Percentiles rank a stretch among this genome's conserved stretches.
phyloP scores from a whole-genome alignment of 2,113 vertebrate genomes.

The Coryphaenoides rupestris region DNA sequence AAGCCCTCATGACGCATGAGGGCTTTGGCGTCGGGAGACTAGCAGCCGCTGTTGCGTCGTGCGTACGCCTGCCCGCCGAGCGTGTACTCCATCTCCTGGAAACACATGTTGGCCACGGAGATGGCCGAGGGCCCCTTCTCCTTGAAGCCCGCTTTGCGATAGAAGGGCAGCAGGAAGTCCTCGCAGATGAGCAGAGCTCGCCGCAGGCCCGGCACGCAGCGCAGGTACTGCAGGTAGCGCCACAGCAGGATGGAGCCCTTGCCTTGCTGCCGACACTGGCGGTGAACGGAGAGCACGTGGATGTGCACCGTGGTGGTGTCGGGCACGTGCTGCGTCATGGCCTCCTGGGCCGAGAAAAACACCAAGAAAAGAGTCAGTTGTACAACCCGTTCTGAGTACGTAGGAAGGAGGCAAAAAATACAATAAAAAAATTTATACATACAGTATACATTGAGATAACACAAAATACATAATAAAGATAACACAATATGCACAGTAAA shows the following conservation, averaged over 20 bases:
- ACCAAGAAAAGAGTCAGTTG: too few relatives aligned
- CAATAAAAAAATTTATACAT: too few relatives aligned
- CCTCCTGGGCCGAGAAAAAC: constrained; percentile 55
- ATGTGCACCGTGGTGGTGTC: constrained; percentile 66
- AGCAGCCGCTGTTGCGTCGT: constrained; percentile 71
- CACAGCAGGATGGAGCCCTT: constrained; percentile 77
- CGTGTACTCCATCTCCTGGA: constrained; percentile 75
- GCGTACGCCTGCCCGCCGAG: constrained; percentile 65
- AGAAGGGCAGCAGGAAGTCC: constrained; percentile 75
- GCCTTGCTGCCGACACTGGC: constrained; percentile 76
- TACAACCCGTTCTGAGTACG: too few relatives aligned
- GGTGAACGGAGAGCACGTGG: constrained; percentile 77
- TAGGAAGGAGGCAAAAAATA: too few relatives aligned
- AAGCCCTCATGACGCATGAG: too few relatives aligned
- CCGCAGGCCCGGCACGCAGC: constrained; percentile 61
- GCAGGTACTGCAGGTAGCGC: constrained; percentile 77
- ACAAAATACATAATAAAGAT: too few relatives aligned
- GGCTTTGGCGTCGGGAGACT: constrained; percentile 8
- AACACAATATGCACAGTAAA: too few relatives aligned
- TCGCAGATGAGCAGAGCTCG: constrained; percentile 76
- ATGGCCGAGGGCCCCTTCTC: constrained; percentile 67
- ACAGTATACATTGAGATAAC: too few relatives aligned
- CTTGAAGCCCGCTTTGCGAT: constrained; percentile 75
- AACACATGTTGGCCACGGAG: constrained; percentile 60
- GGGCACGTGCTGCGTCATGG: constrained; percentile 71